These are phyloP conservation scores for Ecliptopera silaceata DNA, from an alignment of 2,888 invertebrate species.

Conservation along the genomic window DNA sequence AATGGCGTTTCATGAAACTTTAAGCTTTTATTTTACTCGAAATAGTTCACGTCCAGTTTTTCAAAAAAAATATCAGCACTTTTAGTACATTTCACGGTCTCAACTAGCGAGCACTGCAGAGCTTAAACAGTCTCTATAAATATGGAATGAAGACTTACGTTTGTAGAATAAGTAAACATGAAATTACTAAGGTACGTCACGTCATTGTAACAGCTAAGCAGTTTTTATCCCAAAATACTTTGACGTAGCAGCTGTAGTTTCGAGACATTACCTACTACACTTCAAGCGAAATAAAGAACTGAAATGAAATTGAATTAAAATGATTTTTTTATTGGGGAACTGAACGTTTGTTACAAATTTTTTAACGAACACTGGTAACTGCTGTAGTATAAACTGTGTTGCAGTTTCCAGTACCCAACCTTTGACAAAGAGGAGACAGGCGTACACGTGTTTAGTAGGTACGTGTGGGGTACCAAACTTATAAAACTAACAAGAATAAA, in stretches of 20 bases:
- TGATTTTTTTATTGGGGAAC: no score
- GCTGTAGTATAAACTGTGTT: no score
- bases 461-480: no score
- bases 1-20: slow-evolving; percentile 7
- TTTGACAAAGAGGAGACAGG: no score
- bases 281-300: no score
- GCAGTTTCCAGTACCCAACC: no score
- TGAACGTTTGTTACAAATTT: no score
- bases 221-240: neutral
- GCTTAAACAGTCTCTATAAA: slow-evolving; percentile 38
- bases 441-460: no score
- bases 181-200: slow-evolving; percentile 33
- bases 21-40: slow-evolving; percentile 10
- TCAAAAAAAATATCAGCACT: slow-evolving; percentile 23
- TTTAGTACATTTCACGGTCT: slow-evolving; percentile 27
- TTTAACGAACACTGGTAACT: no score
- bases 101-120: slow-evolving; percentile 26
- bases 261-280: no score
- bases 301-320: no score
- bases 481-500: no score
- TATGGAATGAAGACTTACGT: slow-evolving; percentile 28
- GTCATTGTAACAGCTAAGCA: neutral
- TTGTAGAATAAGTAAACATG: slow-evolving; percentile 22
- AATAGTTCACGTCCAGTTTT: slow-evolving; percentile 12
- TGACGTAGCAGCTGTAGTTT: neutral